Evolutionary conservation across 2,797 vertebrate species (phyloP), one percentile per base, ranked within the genome.

Genomic region (Esox lucius): DNA sequence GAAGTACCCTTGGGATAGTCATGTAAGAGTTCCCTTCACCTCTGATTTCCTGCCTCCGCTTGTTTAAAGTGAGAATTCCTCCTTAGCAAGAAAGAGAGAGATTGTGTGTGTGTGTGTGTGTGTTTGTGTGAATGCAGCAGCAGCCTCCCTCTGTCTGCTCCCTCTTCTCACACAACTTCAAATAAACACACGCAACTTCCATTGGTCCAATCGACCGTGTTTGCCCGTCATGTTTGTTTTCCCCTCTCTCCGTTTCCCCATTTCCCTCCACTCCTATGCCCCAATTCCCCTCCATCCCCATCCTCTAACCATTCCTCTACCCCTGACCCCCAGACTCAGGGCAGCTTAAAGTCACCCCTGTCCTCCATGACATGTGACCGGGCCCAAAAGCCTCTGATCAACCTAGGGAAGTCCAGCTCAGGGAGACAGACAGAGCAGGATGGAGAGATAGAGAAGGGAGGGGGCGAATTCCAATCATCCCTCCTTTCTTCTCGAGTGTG

Each of bases 61-160:
- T 92, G 89, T 91, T 91, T 91, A 90, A 89, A 91, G 82, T 86
- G 77, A 88, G 87, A 90, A 91, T 90, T 91, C 91, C 84, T 90
- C 77, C 59, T 81, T 80, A 70, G 65, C 59, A 80, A 75, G 75
- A 82, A 71, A 76, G 66, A 78, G 80, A 88, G 85, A 76, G 71
- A 53, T 71, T 79, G 19, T 17, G 53, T 5, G 26, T 56, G 42
- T n/a, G 66, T 51, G 62, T 59, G 15, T 71, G 70, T 42, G 49
- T 67, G 15, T 67, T 46, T 61, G 31, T 70, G 64, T 71, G 31
- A 62, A 62, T 61, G 61, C 68, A 26, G 67, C 22, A 80, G 80
- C 81, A 84, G 86, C 73, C 79, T 83, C 67, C 65, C 70, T 86
- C 76, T 53, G 75, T 79, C 87, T 84, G 82, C 83, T 88, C 90